Evolutionary conservation across 1,140 invertebrate genomes (phyloP).

Genomic region (Pseudoatta argentina): DNA sequence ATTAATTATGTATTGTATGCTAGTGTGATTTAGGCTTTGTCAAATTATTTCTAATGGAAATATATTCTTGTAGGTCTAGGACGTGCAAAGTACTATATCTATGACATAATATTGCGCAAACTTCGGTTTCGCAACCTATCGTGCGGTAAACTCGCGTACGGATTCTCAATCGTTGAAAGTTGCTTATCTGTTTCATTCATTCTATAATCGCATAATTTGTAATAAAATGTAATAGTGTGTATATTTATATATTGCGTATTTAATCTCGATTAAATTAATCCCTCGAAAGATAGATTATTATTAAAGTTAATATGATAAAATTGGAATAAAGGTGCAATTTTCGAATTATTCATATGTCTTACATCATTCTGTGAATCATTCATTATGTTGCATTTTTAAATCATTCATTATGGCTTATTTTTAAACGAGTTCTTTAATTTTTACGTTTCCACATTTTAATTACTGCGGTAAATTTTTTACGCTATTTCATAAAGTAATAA

Average conservation of each 20-base stretch:
- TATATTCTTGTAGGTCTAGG: constrained; percentile 7
- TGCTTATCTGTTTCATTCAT: constrained; percentile 39
- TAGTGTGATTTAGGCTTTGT: not conserved
- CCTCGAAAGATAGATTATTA: not conserved
- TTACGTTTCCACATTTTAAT: not conserved
- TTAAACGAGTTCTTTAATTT: not conserved
- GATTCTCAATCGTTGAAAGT: constrained; percentile 34
- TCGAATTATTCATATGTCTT: not conserved
- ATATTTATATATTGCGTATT: not conserved
- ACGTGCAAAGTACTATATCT: not conserved
- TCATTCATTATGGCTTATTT: not conserved
- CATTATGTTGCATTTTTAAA: not conserved
- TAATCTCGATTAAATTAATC: constrained; percentile 8
- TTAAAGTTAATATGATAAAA: constrained; percentile 12
- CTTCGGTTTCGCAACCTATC: constrained; percentile 50
- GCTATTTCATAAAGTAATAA: not conserved
- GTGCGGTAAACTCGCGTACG: constrained; percentile 35
- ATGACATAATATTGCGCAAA: constrained; percentile 65
- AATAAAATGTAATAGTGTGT: not conserved
- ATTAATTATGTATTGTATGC: not conserved
- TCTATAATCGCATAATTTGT: constrained; percentile 17
- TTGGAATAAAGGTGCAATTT: not conserved
- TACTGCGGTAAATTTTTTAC: not conserved
- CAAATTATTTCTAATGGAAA: not conserved
- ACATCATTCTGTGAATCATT: constrained; percentile 15